Evolutionary conservation across 2,888 invertebrate genomes (phyloP), one percentile per base, ranked within the genome.

Genomic region (Pyrrhosoma nymphula): DNA sequence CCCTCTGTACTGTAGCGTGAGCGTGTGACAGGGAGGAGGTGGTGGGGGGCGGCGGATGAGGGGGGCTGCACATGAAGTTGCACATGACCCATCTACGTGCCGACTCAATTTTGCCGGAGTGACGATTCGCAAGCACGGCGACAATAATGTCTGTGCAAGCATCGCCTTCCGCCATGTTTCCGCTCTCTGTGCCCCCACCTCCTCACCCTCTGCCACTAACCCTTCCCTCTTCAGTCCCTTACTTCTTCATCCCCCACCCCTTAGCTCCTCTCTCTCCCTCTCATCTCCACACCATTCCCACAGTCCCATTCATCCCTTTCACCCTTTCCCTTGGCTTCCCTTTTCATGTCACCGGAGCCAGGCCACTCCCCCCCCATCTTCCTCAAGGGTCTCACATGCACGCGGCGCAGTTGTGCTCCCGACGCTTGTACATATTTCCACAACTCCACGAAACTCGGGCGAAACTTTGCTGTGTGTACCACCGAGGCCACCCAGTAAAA

Each of bases 271-370:
- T n/a, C 89, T 56, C 47, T 56, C 56, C 12, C 89, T 55, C 91
- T 56, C 30, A 30, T n/a, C 56, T 20, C 35, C 30, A 16, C 60
- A 18, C 60, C 69, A 12, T n/a, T 23, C 69, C 39, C 56, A 35
- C 93, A 2, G 26, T 69, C 26, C 89, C 56, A 89, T 56, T 89
- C 63, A 63, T 30, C 60, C 56, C 35, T 39, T 39, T 60, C 63
- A 23, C 63, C 60, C 91, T 30, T 39, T 35, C 56, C 47, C 39
- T 26, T 35, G 20, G 91, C 63, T 63, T 91, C 91, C 91, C 60
- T 91, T 91, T 63, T 63, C 91, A 39, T 63, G 91, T 91, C 91
- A 93, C 18, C 89, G 55, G 56, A 55, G 88, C 12, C 35, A n/a
- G 2, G 6, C 20, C 60, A n/a, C n/a, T 60, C 18, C 16, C 20